Evolutionary conservation across 2,888 invertebrate genomes (phyloP).

Genomic region (Epinotia nisella): DNA sequence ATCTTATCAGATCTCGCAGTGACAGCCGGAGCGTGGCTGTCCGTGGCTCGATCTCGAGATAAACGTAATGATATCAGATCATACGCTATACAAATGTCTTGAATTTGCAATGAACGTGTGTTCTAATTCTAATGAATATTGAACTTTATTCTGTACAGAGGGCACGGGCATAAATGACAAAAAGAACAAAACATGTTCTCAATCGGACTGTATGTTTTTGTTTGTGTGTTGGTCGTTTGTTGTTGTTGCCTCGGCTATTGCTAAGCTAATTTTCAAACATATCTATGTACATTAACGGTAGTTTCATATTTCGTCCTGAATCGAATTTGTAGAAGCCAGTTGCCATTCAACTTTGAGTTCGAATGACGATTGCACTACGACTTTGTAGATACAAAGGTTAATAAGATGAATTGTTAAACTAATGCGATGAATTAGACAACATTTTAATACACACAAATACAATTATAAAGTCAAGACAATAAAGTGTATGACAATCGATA

Average conservation of each 20-base stretch:
- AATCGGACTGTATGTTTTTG: not conserved
- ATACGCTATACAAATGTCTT: constrained; percentile 27
- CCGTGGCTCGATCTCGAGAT: constrained; percentile 32
- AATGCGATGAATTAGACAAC: not conserved
- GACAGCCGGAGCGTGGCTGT: constrained; percentile 33
- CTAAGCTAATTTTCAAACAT: not conserved
- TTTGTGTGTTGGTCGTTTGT: not conserved
- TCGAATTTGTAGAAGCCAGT: no score
- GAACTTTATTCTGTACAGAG: not conserved
- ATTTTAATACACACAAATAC: not conserved
- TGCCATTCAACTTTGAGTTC: no score
- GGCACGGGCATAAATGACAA: not conserved
- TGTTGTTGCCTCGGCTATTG: not conserved
- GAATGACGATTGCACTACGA: no score
- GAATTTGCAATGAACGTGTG: constrained; percentile 3
- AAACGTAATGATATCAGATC: constrained; percentile 34
- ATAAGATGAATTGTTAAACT: not conserved
- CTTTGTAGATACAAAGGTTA: not conserved
- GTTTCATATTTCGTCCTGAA: no score
- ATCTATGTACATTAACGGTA: no score
- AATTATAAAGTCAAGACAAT: no score
- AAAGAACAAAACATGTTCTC: not conserved
- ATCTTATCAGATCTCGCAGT: constrained; percentile 39
- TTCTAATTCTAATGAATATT: not conserved
- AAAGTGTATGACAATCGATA: no score